Evolutionary conservation across 2,113 vertebrate genomes (phyloP).

Genomic region (Melanerpes aurifrons): DNA sequence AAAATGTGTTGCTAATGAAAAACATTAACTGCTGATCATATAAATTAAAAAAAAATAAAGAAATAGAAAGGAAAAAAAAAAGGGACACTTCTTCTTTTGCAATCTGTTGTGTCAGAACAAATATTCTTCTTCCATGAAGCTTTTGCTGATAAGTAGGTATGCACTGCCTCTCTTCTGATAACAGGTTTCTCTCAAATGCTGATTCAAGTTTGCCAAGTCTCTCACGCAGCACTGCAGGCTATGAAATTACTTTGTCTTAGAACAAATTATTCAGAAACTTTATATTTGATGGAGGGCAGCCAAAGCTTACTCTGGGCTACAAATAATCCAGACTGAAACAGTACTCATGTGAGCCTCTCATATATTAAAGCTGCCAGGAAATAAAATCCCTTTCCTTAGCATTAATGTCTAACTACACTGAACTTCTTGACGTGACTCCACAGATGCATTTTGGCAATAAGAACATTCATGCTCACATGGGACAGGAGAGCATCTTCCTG

Average conservation of each 20-base stretch:
- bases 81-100: not conserved
- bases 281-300: slow-evolving; percentile 34
- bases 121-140: not conserved
- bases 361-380: not conserved
- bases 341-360: not conserved
- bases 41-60: not conserved
- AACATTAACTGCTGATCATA: not conserved
- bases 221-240: not conserved
- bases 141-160: not conserved
- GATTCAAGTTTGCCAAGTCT: slow-evolving; percentile 37
- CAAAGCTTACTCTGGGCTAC: not conserved
- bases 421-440: fast-evolving
- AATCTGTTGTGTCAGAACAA: not conserved
- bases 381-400: not conserved
- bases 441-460: not conserved
- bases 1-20: not conserved
- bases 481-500: not conserved
- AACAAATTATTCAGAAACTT: slow-evolving; percentile 47
- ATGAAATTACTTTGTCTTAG: slow-evolving; percentile 37
- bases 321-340: slow-evolving; percentile 20
- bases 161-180: slow-evolving; percentile 3
- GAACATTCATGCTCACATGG: fast-evolving
- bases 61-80: no score
- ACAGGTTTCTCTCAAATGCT: slow-evolving; percentile 7
- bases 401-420: not conserved